These are phyloP conservation scores for Drosophila mimica DNA, from an alignment of 2,888 invertebrate species.

Conservation along the genomic window DNA sequence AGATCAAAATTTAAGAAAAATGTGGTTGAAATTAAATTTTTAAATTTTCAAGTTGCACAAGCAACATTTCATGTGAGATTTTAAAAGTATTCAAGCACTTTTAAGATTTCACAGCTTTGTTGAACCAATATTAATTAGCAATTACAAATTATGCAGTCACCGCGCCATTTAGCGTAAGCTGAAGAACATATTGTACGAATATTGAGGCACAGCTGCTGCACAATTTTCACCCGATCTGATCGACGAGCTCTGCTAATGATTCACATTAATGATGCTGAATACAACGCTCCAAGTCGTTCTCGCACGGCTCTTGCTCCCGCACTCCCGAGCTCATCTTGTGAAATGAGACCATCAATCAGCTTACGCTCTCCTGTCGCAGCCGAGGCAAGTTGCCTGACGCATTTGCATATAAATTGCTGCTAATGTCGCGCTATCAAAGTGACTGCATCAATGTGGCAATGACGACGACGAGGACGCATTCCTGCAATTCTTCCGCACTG, in stretches of 20 bases:
- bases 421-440: slow-evolving; percentile 84
- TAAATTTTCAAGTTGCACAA: neutral
- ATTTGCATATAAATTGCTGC: slow-evolving; percentile 86
- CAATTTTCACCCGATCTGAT: slow-evolving; percentile 80
- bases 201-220: slow-evolving; percentile 35
- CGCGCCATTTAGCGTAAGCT: slow-evolving; percentile 49
- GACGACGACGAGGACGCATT: slow-evolving; percentile 54
- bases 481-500: slow-evolving; percentile 45
- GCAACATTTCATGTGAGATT: neutral
- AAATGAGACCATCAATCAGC: slow-evolving; percentile 84
- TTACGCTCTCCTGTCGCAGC: slow-evolving; percentile 43
- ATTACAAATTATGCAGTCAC: slow-evolving; percentile 73
- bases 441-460: slow-evolving; percentile 81
- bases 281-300: slow-evolving; percentile 32
- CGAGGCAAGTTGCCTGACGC: slow-evolving; percentile 57
- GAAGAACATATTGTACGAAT: slow-evolving; percentile 13
- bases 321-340: slow-evolving; percentile 68
- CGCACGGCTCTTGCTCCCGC: slow-evolving; percentile 37
- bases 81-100: neutral
- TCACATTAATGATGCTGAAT: slow-evolving; percentile 77
- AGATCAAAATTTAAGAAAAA: neutral
- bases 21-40: neutral
- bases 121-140: slow-evolving; percentile 70
- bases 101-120: slow-evolving; percentile 61
- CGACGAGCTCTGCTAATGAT: slow-evolving; percentile 75